Conservation (phyloP, 2,113 vertebrate species). For the Redunca redunca region DNA sequence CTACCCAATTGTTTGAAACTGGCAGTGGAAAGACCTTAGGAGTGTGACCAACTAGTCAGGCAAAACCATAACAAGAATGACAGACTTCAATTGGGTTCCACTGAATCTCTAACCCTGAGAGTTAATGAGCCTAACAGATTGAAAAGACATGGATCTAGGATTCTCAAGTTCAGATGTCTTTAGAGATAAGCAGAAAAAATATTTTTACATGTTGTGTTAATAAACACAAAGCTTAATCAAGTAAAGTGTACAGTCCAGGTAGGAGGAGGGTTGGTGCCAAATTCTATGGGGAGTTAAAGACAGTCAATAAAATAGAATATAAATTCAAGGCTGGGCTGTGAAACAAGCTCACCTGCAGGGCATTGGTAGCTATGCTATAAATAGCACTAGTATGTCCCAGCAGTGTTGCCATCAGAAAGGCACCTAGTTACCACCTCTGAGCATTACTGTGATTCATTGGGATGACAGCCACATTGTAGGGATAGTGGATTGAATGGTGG, state of each 20-base stretch:
- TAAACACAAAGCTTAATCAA: neutral
- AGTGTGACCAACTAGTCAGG: neutral
- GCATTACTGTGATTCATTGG: rapidly evolving
- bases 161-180: neutral
- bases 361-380: neutral
- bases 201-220: neutral
- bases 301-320: neutral
- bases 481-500: neutral
- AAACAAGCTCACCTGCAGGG: neutral
- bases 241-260: neutral
- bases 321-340: neutral
- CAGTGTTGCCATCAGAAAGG: neutral
- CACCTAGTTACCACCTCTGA: neutral
- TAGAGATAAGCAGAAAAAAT: neutral
- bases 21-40: neutral
- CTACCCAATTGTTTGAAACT: neutral
- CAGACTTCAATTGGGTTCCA: neutral
- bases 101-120: neutral
- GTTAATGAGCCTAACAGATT: neutral
- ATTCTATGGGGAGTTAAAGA: neutral
- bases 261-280: neutral
- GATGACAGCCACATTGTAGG: neutral
- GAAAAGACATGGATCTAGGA: neutral
- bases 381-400: neutral
- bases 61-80: neutral